Percentiles rank a stretch among this genome's conserved stretches.
phyloP scores from a whole-genome alignment of 2,113 vertebrate species.

The Zosterops borbonicus region DNA sequence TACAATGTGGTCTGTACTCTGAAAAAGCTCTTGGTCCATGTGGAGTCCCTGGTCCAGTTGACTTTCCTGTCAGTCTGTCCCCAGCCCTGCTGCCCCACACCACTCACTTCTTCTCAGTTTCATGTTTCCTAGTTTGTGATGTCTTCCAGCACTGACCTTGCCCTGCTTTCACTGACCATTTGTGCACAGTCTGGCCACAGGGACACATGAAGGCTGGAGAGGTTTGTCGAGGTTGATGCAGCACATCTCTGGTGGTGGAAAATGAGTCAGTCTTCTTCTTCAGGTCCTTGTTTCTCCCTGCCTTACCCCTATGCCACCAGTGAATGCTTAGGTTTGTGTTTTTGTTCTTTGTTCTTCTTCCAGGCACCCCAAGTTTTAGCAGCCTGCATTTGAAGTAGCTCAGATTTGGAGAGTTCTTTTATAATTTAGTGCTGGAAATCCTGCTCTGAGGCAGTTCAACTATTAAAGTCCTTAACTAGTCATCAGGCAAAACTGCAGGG shows the following conservation, averaged over 20 bases:
- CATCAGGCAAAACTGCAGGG: background rate
- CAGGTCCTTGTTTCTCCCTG: background rate
- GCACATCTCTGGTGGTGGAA: background rate
- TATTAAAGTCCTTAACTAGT: too few relatives aligned
- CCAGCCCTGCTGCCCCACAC: background rate
- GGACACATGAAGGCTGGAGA: background rate
- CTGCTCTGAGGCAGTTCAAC: background rate
- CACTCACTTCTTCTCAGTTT: background rate
- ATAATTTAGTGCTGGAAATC: background rate
- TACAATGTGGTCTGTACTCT: too few relatives aligned
- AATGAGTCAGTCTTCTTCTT: rapidly evolving
- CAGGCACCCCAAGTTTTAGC: background rate
- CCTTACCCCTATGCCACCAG: background rate
- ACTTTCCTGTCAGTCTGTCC: background rate
- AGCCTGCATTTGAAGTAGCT: background rate
- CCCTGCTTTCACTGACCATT: background rate
- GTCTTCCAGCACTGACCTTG: background rate
- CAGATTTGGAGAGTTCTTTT: background rate
- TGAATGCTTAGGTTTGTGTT: background rate
- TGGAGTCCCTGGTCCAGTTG: rapidly evolving
- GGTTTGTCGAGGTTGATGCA: background rate
- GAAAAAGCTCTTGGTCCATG: background rate
- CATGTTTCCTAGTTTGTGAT: background rate
- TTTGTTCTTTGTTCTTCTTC: background rate
- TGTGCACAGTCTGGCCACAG: background rate